phyloP scores from a whole-genome alignment of 2,113 vertebrate genomes.

The Odontesthes bonariensis region DNA sequence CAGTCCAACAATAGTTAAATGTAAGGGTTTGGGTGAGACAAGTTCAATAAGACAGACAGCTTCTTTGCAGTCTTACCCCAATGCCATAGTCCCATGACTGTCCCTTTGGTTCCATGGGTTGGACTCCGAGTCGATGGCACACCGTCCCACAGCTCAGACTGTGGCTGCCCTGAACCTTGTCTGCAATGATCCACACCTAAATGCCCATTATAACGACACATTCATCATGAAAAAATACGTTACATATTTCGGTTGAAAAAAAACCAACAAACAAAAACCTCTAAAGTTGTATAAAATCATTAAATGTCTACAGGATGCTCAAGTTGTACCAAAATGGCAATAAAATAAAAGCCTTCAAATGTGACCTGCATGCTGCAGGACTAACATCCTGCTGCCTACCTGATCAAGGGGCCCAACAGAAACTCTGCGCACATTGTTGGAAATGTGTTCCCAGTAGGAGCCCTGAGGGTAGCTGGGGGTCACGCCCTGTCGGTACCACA shows the following conservation, averaged over 20 bases:
- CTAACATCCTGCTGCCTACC: slow-evolving; percentile 77
- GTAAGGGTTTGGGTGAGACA: neutral
- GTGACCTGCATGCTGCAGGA: neutral
- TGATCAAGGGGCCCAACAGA: slow-evolving; percentile 95
- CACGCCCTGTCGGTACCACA: slow-evolving; percentile 93
- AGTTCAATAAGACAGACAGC: neutral
- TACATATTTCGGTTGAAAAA: neutral
- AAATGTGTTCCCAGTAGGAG: slow-evolving; percentile 93
- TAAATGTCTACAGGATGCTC: neutral
- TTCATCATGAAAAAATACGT: neutral
- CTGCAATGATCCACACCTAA: slow-evolving; percentile 98
- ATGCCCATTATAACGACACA: neutral
- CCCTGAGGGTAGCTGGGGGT: slow-evolving; percentile 96
- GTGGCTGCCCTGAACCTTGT: slow-evolving; percentile 96
- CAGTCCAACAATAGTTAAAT: neutral
- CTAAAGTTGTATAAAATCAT: neutral
- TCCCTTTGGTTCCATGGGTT: slow-evolving; percentile 89
- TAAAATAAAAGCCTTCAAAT: neutral
- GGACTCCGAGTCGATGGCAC: slow-evolving; percentile 90
- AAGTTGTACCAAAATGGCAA: neutral
- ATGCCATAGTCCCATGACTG: slow-evolving; percentile 97
- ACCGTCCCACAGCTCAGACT: slow-evolving; percentile 95
- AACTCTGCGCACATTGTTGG: slow-evolving; percentile 94
- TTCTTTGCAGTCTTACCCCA: slow-evolving; percentile 84
- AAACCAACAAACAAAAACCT: too few relatives aligned